Conservation (phyloP, 2,797 vertebrate genomes). For the Oreortyx pictus region DNA sequence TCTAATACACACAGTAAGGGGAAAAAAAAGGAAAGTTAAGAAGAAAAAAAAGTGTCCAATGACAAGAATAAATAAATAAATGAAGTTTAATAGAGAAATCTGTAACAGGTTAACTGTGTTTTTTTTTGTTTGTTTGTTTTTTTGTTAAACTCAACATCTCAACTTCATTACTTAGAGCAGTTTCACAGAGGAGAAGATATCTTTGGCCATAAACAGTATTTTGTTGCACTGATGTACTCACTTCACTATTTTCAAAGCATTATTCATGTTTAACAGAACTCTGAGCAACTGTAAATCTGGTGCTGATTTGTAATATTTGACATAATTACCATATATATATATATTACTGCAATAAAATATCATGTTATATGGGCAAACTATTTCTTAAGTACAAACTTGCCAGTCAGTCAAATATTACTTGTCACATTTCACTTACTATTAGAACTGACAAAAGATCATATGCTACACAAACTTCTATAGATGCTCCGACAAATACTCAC, state of each 20-base stretch:
- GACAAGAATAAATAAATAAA: neutral
- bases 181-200: neutral
- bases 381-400: neutral
- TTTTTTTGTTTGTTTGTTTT: neutral
- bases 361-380: accelerated
- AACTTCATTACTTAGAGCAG: accelerated
- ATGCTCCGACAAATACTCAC: neutral
- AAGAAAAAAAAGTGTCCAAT: neutral
- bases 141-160: accelerated
- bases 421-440: neutral
- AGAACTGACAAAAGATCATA: neutral
- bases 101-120: neutral
- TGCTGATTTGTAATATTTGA: neutral
- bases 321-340: neutral
- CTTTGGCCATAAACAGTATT: neutral
- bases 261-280: neutral
- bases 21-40: neutral
- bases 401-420: neutral
- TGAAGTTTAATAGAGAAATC: no score
- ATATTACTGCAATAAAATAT: neutral
- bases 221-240: neutral
- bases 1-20: neutral
- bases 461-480: neutral
- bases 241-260: neutral
- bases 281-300: neutral